A percentile compares a stretch with the other conserved stretches of the same genome.
Conservation (phyloP, 2,113 vertebrate species). For the Malurus alboscapulatus region DNA sequence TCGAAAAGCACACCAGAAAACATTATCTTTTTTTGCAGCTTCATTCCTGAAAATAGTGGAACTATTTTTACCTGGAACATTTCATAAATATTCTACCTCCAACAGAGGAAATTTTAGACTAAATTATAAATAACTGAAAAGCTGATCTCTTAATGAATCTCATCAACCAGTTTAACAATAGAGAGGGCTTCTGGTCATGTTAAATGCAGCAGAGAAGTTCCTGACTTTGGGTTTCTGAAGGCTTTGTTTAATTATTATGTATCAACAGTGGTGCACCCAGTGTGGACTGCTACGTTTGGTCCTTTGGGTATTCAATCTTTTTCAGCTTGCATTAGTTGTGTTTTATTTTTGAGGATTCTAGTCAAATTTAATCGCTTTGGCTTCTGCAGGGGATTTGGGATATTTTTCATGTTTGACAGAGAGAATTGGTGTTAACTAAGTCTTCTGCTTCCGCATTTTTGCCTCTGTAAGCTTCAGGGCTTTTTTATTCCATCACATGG, state of each 20-base stretch:
- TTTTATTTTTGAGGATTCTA: neutral
- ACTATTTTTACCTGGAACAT: constrained; percentile 49
- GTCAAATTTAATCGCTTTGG: neutral
- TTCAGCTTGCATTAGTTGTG: neutral
- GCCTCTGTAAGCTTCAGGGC: neutral
- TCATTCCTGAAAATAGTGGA: neutral
- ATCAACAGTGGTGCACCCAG: neutral
- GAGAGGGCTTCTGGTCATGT: neutral
- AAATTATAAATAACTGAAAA: constrained; percentile 23
- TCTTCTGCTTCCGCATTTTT: neutral
- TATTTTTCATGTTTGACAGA: neutral
- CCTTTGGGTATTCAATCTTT: neutral
- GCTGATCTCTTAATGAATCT: neutral
- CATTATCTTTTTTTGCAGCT: neutral
- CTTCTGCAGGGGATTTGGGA: neutral
- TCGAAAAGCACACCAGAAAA: neutral
- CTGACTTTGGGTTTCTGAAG: neutral
- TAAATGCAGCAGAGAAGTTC: neutral
- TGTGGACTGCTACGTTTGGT: neutral
- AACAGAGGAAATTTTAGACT: constrained; percentile 33
- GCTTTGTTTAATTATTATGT: neutral
- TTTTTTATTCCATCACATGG: neutral
- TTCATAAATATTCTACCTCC: constrained; percentile 30
- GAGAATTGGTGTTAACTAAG: neutral
- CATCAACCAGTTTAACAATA: neutral